These are phyloP conservation scores for Cryptomyrus ogoouensis DNA, from an alignment of 2,113 vertebrate species.

Conservation along the genomic window DNA sequence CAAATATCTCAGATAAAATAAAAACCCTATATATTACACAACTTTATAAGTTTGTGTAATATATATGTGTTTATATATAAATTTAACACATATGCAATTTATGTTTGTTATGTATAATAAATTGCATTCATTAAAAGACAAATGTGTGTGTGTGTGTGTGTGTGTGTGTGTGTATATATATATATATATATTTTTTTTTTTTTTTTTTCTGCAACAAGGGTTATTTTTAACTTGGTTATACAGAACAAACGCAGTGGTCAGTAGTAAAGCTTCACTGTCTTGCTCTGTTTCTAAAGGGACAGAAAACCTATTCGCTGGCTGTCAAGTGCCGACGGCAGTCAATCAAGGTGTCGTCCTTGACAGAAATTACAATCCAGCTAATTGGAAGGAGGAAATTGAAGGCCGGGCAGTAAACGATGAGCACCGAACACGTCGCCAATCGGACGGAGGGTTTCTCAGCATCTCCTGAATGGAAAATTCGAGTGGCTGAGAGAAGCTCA, in stretches of 20 bases:
- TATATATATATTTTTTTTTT: not conserved
- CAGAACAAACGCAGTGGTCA: not conserved
- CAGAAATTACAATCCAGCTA: not conserved
- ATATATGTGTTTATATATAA: not conserved
- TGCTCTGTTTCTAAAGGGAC: not conserved
- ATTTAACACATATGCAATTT: not conserved
- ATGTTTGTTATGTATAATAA: not conserved
- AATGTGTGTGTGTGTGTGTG: not conserved
- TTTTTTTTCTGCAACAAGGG: not conserved
- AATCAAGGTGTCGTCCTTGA: no score
- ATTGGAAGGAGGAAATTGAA: not conserved
- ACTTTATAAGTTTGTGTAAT: not conserved
- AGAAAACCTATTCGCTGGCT: not conserved
- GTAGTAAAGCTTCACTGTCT: not conserved
- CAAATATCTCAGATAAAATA: not conserved
- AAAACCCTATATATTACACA: not conserved
- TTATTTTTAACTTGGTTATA: not conserved
- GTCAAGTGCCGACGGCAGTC: not conserved
- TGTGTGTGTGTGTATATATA: fast-evolving
- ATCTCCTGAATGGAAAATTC: not conserved
- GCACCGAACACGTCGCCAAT: not conserved
- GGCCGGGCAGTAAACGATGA: not conserved
- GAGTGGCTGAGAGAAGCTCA: not conserved
- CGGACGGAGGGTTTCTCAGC: not conserved
- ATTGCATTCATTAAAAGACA: not conserved